phyloP scores from a whole-genome alignment of 2,797 vertebrate species.

The Myiothlypis coronata region DNA sequence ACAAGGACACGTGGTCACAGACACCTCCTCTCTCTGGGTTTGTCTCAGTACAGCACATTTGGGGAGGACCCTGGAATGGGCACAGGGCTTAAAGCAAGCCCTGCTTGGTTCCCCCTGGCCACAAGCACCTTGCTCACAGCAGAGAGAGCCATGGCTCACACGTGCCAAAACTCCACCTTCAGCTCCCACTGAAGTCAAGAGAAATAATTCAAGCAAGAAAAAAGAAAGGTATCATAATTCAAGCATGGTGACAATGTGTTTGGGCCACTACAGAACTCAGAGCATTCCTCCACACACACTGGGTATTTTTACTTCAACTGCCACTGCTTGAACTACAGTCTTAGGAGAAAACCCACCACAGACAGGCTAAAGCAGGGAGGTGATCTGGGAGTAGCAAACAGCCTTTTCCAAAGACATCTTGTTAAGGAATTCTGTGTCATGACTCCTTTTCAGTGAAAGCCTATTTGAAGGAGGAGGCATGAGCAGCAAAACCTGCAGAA shows the following conservation, averaged over 20 bases:
- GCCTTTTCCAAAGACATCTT: background rate
- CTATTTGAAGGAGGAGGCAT: background rate
- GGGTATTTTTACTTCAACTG: background rate
- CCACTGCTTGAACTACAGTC: background rate
- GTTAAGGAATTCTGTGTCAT: background rate
- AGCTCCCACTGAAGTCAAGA: background rate
- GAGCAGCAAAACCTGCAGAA: conserved; percentile 5
- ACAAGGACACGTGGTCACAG: background rate
- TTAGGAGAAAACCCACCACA: background rate
- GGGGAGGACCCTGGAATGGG: background rate
- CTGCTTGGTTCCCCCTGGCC: background rate
- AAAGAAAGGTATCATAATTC: background rate
- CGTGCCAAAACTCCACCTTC: background rate
- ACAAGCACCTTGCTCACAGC: background rate
- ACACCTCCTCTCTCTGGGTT: background rate
- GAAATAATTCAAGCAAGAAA: background rate
- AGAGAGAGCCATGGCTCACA: background rate
- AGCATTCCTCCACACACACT: background rate
- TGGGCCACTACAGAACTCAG: background rate
- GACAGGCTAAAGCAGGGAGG: background rate
- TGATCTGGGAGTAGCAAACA: background rate
- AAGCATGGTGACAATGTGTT: background rate
- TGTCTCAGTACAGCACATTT: fast-evolving
- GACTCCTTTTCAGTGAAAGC: background rate
- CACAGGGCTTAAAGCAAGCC: background rate